These are phyloP conservation scores for Mesochorus sp. DNA, from an alignment of 2,888 invertebrate species.

Conservation along the genomic window DNA sequence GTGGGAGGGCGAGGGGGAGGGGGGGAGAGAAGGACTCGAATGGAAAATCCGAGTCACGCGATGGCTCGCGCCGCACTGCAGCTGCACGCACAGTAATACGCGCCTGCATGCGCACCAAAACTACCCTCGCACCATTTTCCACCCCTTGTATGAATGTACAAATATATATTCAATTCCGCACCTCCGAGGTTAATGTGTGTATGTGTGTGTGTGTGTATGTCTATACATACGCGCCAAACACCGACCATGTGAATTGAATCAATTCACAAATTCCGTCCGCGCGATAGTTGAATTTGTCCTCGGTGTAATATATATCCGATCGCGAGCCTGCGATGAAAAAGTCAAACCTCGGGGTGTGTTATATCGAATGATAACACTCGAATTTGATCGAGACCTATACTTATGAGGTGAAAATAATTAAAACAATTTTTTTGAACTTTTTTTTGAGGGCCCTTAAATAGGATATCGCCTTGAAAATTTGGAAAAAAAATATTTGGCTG, in stretches of 20 bases:
- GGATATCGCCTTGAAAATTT: too few relatives aligned
- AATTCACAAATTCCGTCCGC: conserved; percentile 8
- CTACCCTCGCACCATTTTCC: conserved; percentile 12
- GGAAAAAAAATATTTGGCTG: too few relatives aligned
- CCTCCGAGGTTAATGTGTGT: conserved; percentile 5
- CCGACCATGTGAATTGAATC: conserved; percentile 15
- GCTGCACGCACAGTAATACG: conserved; percentile 59
- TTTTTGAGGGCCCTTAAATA: too few relatives aligned
- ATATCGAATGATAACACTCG: too few relatives aligned
- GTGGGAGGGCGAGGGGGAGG: too few relatives aligned
- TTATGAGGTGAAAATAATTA: neutral
- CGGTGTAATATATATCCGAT: neutral
- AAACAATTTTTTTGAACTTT: too few relatives aligned
- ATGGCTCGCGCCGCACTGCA: conserved; percentile 63
- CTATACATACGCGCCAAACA: neutral
- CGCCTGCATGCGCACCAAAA: conserved; percentile 46
- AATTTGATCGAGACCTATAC: too few relatives aligned
- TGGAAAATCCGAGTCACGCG: conserved; percentile 69
- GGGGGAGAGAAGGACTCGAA: conserved; percentile 51
- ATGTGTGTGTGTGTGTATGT: too few relatives aligned
- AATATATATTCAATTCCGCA: conserved; percentile 38
- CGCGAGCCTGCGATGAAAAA: too few relatives aligned
- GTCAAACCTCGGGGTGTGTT: too few relatives aligned
- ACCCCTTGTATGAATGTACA: neutral
- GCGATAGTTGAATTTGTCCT: neutral